Conservation (phyloP, 1,140 invertebrate species). For the Leptestheria dahalacensis region DNA sequence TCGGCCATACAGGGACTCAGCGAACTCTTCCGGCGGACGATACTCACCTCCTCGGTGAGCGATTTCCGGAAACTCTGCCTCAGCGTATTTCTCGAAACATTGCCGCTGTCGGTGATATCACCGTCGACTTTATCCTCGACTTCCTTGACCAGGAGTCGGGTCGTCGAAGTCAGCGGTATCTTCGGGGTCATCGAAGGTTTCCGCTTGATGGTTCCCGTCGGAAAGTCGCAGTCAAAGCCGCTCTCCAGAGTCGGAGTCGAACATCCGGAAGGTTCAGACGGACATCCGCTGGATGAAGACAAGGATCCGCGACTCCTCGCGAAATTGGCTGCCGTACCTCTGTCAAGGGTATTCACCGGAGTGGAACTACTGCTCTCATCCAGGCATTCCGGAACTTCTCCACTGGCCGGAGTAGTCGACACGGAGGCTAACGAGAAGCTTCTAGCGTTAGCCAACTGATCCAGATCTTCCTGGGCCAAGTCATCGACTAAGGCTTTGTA, state of each 20-base stretch:
- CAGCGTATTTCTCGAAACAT: constrained; percentile 15
- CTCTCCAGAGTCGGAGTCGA: constrained; percentile 51
- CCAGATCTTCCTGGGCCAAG: constrained; percentile 65
- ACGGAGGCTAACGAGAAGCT: constrained; percentile 41
- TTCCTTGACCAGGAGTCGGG: constrained; percentile 61
- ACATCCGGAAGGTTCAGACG: constrained; percentile 30
- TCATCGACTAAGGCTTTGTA: constrained; percentile 69
- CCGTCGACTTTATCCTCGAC: constrained; percentile 44
- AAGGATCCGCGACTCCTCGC: constrained; percentile 43
- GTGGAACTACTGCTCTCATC: constrained; percentile 4
- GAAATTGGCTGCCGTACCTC: not conserved
- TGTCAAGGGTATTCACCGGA: constrained; percentile 8
- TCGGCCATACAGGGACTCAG: no score
- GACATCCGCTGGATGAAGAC: constrained; percentile 60
- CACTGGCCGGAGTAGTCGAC: not conserved
- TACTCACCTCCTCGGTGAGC: constrained; percentile 28
- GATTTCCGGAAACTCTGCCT: constrained; percentile 25
- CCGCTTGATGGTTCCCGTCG: constrained; percentile 61
- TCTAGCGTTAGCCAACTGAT: constrained; percentile 56
- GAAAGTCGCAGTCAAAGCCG: constrained; percentile 56
- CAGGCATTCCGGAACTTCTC: not conserved
- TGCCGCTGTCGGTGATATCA: constrained; percentile 20
- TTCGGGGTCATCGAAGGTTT: constrained; percentile 79
- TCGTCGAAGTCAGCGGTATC: constrained; percentile 73
- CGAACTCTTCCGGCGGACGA: constrained; percentile 31